Conservation (phyloP, 2,113 vertebrate genomes). For the Pterocles gutturalis region DNA sequence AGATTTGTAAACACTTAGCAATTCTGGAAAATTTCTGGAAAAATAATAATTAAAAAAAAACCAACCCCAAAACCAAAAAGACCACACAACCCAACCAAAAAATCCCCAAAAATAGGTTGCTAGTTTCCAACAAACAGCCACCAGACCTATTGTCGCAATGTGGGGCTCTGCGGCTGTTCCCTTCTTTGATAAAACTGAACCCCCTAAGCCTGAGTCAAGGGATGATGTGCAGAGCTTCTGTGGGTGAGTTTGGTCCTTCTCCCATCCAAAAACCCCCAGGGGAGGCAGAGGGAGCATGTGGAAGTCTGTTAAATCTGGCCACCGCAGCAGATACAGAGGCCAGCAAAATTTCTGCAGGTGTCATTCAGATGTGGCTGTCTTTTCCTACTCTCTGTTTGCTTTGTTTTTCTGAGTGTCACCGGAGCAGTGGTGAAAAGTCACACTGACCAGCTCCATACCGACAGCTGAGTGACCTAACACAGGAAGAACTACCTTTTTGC, state of each 20-base stretch:
- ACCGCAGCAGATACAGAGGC: not conserved
- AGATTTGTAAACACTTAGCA: not conserved
- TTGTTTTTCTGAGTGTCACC: conserved; percentile 12
- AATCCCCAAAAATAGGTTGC: not conserved
- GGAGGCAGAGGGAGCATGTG: not conserved
- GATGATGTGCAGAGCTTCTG: conserved; percentile 12
- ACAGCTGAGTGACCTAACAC: not conserved
- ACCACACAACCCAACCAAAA: not conserved
- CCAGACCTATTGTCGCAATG: not conserved
- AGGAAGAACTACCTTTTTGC: not conserved
- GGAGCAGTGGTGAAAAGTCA: not conserved
- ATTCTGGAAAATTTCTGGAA: not conserved
- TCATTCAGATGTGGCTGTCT: not conserved
- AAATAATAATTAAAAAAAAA: not conserved
- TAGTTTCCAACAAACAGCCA: not conserved
- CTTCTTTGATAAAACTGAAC: not conserved
- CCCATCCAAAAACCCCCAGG: not conserved
- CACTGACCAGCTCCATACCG: not conserved
- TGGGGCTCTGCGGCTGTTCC: not conserved
- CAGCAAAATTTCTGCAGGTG: not conserved
- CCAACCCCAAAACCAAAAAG: too few relatives aligned
- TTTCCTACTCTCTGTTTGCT: not conserved
- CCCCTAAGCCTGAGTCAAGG: conserved; percentile 11
- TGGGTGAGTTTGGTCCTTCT: conserved; percentile 42
- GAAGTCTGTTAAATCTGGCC: not conserved